A percentile compares a stretch with the other conserved stretches of the same genome.
Evolutionary conservation across 2,888 invertebrate species (phyloP).

Genomic region (Brachylomia viminalis): DNA sequence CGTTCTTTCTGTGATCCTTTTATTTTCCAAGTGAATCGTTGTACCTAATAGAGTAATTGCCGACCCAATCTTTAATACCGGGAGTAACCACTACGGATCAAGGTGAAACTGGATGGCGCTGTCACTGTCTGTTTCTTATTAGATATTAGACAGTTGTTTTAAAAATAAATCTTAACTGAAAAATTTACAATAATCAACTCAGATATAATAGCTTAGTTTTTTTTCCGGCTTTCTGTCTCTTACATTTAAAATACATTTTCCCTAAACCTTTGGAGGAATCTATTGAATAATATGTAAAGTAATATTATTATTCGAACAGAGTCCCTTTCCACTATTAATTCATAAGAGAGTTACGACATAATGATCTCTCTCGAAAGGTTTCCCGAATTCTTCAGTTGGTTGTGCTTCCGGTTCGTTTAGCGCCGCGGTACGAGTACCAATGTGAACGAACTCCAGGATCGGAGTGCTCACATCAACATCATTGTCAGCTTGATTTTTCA

Average conservation of each 20-base stretch:
- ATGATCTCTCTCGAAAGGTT: neutral
- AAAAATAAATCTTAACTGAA: neutral
- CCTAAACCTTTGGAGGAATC: no score
- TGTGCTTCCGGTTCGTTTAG: neutral
- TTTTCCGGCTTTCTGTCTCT: no score
- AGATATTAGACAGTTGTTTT: neutral
- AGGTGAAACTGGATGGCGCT: neutral
- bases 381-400: neutral
- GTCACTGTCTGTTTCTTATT: neutral
- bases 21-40: no score
- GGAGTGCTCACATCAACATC: no score
- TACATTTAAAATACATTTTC: no score
- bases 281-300: neutral
- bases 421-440: no score
- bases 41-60: no score
- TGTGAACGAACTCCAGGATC: no score
- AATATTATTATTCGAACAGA: neutral
- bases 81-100: constrained; percentile 1
- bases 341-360: neutral
- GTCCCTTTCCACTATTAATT: neutral
- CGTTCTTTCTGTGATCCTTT: no score
- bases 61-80: no score
- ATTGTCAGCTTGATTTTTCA: neutral
- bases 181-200: no score
- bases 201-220: no score